Conservation (phyloP, 2,113 vertebrate species). For the Tetraodon nigroviridis region DNA sequence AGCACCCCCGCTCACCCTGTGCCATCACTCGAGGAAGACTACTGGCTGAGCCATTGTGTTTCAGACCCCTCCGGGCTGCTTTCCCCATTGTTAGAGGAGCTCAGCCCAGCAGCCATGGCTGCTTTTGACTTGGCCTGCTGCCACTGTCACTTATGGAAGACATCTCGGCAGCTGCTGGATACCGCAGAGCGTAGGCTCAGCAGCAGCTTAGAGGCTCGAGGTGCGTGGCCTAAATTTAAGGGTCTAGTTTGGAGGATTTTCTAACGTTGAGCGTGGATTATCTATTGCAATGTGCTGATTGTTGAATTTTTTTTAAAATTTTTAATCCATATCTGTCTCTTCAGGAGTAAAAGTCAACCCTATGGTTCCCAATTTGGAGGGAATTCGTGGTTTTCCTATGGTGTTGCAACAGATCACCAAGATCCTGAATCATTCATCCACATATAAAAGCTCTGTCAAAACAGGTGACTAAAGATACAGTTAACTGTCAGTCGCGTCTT, state of each 20-base stretch:
- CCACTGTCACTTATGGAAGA: slow-evolving; percentile 93
- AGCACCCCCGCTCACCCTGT: slow-evolving; percentile 78
- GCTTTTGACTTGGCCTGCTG: slow-evolving; percentile 94
- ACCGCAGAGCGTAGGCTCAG: slow-evolving; percentile 84
- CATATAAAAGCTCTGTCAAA: slow-evolving; percentile 73
- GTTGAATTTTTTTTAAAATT: neutral
- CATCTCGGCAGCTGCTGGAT: slow-evolving; percentile 91
- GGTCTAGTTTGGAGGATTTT: neutral
- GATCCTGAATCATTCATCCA: slow-evolving; percentile 81
- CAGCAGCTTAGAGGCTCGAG: slow-evolving; percentile 78
- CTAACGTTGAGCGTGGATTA: neutral
- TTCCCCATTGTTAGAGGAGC: slow-evolving; percentile 78
- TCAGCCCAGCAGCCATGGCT: slow-evolving; percentile 88
- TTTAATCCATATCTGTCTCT: neutral
- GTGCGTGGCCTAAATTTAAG: slow-evolving; percentile 50
- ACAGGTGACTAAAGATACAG: slow-evolving; percentile 68
- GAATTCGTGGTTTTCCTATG: slow-evolving; percentile 83
- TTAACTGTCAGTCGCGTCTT: neutral
- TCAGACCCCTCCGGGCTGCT: slow-evolving; percentile 73
- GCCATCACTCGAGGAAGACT: slow-evolving; percentile 83
- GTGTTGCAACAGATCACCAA: slow-evolving; percentile 90
- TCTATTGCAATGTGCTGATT: neutral
- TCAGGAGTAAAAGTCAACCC: slow-evolving; percentile 78
- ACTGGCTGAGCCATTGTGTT: slow-evolving; percentile 78
- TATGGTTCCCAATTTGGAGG: slow-evolving; percentile 64